A percentile compares a stretch with the other conserved stretches of the same genome.
Conservation (phyloP, 2,888 invertebrate genomes). For the Phytoseiulus persimilis region DNA sequence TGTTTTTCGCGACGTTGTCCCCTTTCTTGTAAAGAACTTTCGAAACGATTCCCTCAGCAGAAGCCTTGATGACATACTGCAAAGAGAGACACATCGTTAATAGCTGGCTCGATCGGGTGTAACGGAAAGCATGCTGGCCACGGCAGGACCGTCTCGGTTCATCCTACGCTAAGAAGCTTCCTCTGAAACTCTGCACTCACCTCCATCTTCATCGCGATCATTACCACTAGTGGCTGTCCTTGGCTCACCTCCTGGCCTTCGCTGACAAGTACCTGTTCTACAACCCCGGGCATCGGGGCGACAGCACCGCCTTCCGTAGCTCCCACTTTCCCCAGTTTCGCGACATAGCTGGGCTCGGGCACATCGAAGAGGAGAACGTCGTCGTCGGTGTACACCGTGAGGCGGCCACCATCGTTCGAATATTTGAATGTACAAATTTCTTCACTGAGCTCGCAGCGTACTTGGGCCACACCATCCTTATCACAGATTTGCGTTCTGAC, state of each 20-base stretch:
- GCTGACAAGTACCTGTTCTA: constrained; percentile 78
- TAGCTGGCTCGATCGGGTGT: too few relatives aligned
- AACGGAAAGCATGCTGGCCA: too few relatives aligned
- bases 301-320: constrained; percentile 58
- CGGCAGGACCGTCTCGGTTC: too few relatives aligned
- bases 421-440: constrained; percentile 16
- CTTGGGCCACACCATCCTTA: neutral
- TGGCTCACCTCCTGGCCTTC: constrained; percentile 70
- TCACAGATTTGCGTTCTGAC: neutral
- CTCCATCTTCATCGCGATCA: constrained; percentile 99
- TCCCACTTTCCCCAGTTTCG: constrained; percentile 45
- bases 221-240: constrained; percentile 81
- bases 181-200: constrained; percentile 50
- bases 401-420: constrained; percentile 7
- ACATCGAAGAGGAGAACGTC: constrained; percentile 14
- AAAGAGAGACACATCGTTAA: constrained; percentile 46
- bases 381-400: neutral
- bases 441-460: constrained; percentile 11
- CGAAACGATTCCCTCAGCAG: constrained; percentile 66
- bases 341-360: constrained; percentile 34
- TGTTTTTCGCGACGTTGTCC: constrained; percentile 68
- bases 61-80: constrained; percentile 75
- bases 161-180: too few relatives aligned
- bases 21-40: constrained; percentile 65
- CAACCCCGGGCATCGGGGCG: constrained; percentile 91